Percentiles rank a stretch among this genome's conserved stretches.
Conservation (phyloP, 1,140 invertebrate species). For the Cydia pomonella region DNA sequence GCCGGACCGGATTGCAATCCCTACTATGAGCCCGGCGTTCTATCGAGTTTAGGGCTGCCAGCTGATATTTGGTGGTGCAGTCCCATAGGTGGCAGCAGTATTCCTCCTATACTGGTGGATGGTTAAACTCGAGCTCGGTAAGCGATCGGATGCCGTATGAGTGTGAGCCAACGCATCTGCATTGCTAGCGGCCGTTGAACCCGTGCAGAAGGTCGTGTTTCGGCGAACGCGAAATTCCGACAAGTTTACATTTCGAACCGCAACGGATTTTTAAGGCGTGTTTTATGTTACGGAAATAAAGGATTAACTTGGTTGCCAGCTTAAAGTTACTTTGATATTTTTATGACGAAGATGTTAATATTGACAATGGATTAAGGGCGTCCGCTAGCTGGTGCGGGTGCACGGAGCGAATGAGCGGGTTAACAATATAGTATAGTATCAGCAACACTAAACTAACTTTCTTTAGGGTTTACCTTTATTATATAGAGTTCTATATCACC, state of each 20-base stretch:
- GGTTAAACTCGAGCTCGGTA: background rate
- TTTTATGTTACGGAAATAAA: slow-evolving; percentile 23
- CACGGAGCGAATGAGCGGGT: too few species aligned
- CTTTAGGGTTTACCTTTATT: too few species aligned
- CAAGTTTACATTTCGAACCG: slow-evolving; percentile 43
- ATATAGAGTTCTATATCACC: too few species aligned
- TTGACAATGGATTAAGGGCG: background rate
- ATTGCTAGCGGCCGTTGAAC: slow-evolving; percentile 51
- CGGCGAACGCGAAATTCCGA: slow-evolving; percentile 62
- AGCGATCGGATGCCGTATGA: slow-evolving; percentile 64
- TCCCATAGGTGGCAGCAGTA: too few species aligned
- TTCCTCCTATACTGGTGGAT: too few species aligned
- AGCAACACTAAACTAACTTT: too few species aligned
- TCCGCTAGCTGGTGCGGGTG: too few species aligned
- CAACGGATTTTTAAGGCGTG: slow-evolving; percentile 28
- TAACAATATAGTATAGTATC: too few species aligned
- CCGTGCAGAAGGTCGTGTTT: slow-evolving; percentile 67
- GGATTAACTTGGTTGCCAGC: slow-evolving; percentile 11
- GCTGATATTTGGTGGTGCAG: too few species aligned
- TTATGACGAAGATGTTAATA: background rate
- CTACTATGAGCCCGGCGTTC: too few species aligned
- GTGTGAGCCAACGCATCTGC: slow-evolving; percentile 76
- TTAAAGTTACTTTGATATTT: background rate
- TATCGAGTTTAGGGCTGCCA: too few species aligned
- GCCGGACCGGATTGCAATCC: too few species aligned